Evolutionary conservation across 37 sponge, comb jelly and placozoan genomes (phyloP).

Genomic region (Haliclona indistincta): DNA sequence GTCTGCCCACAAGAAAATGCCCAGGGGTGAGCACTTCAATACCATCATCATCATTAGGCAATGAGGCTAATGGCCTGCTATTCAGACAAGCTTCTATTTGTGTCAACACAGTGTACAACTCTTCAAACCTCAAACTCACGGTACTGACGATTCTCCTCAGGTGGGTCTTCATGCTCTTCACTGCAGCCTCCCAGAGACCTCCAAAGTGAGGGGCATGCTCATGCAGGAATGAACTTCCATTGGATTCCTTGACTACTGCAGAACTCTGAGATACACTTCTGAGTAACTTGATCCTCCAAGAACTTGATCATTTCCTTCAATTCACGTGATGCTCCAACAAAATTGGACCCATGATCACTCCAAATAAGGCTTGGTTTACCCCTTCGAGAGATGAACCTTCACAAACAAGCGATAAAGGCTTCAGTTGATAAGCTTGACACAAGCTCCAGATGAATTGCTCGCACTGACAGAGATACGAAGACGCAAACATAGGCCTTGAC

Average conservation of each 20-base stretch:
- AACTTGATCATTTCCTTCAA: background rate
- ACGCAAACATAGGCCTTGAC: background rate
- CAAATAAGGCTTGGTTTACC: background rate
- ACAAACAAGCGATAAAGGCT: background rate
- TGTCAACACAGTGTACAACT: slow-evolving; percentile 14
- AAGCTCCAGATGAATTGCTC: background rate
- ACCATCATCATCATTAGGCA: slow-evolving; percentile 27
- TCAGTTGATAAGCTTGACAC: background rate
- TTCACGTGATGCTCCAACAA: background rate
- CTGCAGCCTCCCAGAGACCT: background rate
- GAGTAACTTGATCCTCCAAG: background rate
- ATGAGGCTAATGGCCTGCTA: slow-evolving; percentile 19
- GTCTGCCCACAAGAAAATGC: too few species aligned
- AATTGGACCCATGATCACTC: background rate
- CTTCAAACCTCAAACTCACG: slow-evolving; percentile 25
- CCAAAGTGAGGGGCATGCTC: background rate
- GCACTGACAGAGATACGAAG: background rate
- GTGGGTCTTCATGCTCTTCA: slow-evolving; percentile 14
- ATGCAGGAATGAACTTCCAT: slow-evolving; percentile 9
- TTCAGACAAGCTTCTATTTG: too few species aligned
- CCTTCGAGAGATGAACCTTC: background rate
- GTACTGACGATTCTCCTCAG: slow-evolving; percentile 8
- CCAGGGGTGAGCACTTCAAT: too few species aligned
- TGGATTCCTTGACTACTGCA: background rate
- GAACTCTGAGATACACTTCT: background rate